Evolutionary conservation across 2,113 vertebrate species (phyloP), one percentile per base, ranked within the genome.

Genomic region (Plotosus lineatus): DNA sequence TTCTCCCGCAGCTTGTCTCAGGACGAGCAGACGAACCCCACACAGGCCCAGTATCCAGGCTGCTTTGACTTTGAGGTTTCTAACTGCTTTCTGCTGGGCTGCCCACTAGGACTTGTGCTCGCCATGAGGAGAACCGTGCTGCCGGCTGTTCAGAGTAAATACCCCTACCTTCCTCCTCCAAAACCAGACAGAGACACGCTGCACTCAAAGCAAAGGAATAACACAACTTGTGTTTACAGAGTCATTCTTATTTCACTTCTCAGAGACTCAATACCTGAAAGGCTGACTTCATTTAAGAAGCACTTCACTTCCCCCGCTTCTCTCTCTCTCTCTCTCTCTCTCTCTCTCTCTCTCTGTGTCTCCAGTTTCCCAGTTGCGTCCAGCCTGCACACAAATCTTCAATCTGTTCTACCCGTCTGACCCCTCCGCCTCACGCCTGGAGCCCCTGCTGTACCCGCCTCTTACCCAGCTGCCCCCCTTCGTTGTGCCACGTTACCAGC

Each of bases 31-130:
- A 51, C 63, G 23, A 69, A 63, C 77, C 53, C 73, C 6, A 50
- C 19, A 7, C 73, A 61, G 69, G 33, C 51, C 94, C 83, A 96
- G 90, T 95, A 97, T 0, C 93, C 94, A 46, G 88, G 91, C 61
- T 89, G 91, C 40, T 97, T 99, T 83, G 96, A 99, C 71, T 99
- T 99, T 82, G 98, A 98, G 89, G 95, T 97, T 84, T 92, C 95
- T 0, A 97, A 99, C 88, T 98, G 99, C 90, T 99, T 99, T 91
- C 93, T 99, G 78, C 98, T 99, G 23, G 98, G 98, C 6, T 99
- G 97, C 83, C 98, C 98, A 0, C 85, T 99, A 90, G 98, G 98
- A 42, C 90, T 99, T 82, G 96, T 99, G 48, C 94, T 99, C 26
- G 98, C 98, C 4, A 91, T 99, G 89, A 89, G 98, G 84, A 98